Evolutionary conservation across 2,888 invertebrate species (phyloP), one percentile per base, ranked within the genome.

Genomic region (Parelbella ahira): DNA sequence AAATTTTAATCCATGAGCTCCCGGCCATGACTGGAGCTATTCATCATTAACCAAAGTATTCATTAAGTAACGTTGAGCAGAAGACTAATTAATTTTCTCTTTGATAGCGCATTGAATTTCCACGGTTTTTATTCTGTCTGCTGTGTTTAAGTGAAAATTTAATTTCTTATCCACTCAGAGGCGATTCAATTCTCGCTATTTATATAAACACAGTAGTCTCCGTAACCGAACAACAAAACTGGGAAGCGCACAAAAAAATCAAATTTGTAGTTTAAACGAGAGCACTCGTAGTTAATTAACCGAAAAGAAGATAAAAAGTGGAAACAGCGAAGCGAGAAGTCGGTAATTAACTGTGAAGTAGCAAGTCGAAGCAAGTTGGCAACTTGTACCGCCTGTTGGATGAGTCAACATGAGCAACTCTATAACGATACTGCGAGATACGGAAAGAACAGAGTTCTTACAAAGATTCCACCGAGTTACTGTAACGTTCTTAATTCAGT

Each of bases 321-420:
- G 48, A 49, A 57, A 54, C 48, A 56, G 51, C 50, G 50, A 45
- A 58, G 56, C 51, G 57, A 60, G 58, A 64, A 66, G 55, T 59
- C 54, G 36, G 48, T 58, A 63, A 63, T 63, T 65, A 68, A 60
- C 57, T 54, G 53, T 38, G 41, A 38, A 49, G 45, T 48, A 52
- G 46, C 48, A 50, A 50, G 47, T 30, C 36, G 25, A 24, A 33
- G 36, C 37, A 37, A 48, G 37, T 45, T 48, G 38, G 32, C 32
- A 37, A 41, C 33, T 41, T 32, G 20, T 25, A 24, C 21, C 15
- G 21, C 28, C 30, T 30, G 27, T 19, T 27, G 29, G 29, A 33
- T 25, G 25, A 41, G 33, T 33, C 41, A 33, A 41, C 41, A 41
- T 21, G 33, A 21, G 27, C 9, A 21, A 27, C 30, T 18, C 19